Percentiles rank a stretch among this genome's conserved stretches.
Evolutionary conservation across 2,113 vertebrate genomes (phyloP).

Genomic region (Merops nubicus): DNA sequence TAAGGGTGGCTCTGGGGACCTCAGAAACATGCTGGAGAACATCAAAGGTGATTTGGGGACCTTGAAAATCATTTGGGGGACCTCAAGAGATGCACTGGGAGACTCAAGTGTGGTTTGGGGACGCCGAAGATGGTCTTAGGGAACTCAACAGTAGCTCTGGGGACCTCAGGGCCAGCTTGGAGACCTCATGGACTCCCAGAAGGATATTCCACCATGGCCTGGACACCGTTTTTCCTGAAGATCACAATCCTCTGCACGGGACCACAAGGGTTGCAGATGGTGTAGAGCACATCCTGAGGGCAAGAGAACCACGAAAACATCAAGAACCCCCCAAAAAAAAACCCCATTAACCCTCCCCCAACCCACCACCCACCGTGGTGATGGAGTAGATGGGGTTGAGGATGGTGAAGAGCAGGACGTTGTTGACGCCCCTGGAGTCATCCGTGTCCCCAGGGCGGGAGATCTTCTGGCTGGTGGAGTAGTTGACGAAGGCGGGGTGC

Average conservation of each 20-base stretch:
- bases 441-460: constrained; percentile 90
- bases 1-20: too few relatives aligned
- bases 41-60: neutral
- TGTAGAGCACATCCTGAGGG: constrained; percentile 91
- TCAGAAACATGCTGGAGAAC: too few relatives aligned
- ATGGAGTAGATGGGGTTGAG: constrained; percentile 92
- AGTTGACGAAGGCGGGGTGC: constrained; percentile 93
- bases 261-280: constrained; percentile 95
- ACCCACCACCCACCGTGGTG: constrained; percentile 77
- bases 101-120: too few relatives aligned
- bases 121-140: too few relatives aligned
- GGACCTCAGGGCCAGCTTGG: too few relatives aligned
- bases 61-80: too few relatives aligned
- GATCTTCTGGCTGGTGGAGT: constrained; percentile 97
- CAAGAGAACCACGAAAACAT: neutral
- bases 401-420: constrained; percentile 92
- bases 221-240: constrained; percentile 95
- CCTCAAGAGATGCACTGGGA: neutral
- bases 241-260: constrained; percentile 96
- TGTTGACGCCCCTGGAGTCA: constrained; percentile 91
- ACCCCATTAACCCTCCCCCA: too few relatives aligned
- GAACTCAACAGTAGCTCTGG: too few relatives aligned
- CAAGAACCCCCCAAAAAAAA: neutral
- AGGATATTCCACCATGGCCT: constrained; percentile 99
- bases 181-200: neutral